phyloP scores from a whole-genome alignment of 2,888 invertebrate genomes.

The Argynnis bischoffii region DNA sequence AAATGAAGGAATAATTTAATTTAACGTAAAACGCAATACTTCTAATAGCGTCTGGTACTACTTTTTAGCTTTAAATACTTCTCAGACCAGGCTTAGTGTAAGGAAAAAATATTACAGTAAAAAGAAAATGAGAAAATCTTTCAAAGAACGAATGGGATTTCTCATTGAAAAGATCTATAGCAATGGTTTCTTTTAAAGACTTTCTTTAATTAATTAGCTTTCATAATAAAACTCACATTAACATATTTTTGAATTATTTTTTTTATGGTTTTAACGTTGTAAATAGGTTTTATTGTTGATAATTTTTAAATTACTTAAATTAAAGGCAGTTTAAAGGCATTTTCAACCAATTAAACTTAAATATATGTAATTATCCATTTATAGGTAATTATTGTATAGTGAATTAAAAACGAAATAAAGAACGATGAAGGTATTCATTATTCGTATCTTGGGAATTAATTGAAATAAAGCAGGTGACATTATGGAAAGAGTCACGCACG shows the following conservation, averaged over 20 bases:
- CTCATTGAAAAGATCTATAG: constrained; percentile 36
- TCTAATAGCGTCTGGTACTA: constrained; percentile 10
- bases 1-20: constrained; percentile 1
- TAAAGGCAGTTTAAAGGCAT: neutral
- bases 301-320: neutral
- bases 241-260: too few species aligned
- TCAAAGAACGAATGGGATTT: constrained; percentile 34
- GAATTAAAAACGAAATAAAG: constrained; percentile 27
- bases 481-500: constrained; percentile 61
- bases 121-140: constrained; percentile 31
- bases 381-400: constrained; percentile 37
- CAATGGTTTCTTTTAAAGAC: constrained; percentile 36
- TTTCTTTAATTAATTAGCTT: constrained; percentile 38
- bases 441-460: constrained; percentile 55
- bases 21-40: constrained; percentile 10
- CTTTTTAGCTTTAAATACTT: constrained; percentile 20
- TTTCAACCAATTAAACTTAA: neutral
- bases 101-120: constrained; percentile 21
- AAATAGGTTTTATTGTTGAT: too few species aligned
- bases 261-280: too few species aligned
- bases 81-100: constrained; percentile 17
- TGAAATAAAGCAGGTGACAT: constrained; percentile 64
- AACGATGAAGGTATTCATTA: constrained; percentile 27
- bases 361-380: constrained; percentile 45
- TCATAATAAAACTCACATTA: constrained; percentile 4